A percentile compares a stretch with the other conserved stretches of the same genome.
Evolutionary conservation across 2,797 vertebrate genomes (phyloP).

Genomic region (Sphaeramia orbicularis): DNA sequence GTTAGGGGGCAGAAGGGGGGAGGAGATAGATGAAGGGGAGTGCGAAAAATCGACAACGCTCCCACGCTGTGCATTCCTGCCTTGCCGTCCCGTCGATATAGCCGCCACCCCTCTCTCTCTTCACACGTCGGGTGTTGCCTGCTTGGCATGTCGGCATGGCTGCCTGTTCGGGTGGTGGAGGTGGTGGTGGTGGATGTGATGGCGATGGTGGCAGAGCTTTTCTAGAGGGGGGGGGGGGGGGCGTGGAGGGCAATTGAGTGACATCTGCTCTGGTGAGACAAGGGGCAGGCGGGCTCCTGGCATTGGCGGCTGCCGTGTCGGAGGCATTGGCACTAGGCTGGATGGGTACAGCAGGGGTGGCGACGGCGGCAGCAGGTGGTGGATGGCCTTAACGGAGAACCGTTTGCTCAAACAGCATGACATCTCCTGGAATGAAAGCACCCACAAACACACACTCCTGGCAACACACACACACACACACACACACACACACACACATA

Average conservation of each 20-base stretch:
- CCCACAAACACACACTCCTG: conserved; percentile 43
- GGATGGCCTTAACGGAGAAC: conserved; percentile 91
- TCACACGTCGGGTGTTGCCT: conserved; percentile 85
- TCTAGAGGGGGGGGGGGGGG: not conserved
- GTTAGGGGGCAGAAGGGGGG: conserved; percentile 44
- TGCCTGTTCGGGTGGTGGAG: conserved; percentile 82
- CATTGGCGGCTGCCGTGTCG: conserved; percentile 77
- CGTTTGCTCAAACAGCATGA: conserved; percentile 94
- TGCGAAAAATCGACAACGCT: conserved; percentile 68
- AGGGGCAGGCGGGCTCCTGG: conserved; percentile 89
- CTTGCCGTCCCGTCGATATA: conserved; percentile 54
- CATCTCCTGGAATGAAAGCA: conserved; percentile 97
- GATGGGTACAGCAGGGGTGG: conserved; percentile 73
- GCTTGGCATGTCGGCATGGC: conserved; percentile 66
- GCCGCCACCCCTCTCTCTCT: conserved; percentile 64
- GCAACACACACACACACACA: conserved; percentile 24
- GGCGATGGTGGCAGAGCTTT: conserved; percentile 31
- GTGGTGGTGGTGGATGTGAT: not conserved
- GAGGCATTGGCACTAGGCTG: conserved; percentile 86
- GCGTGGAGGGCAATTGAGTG: conserved; percentile 87
- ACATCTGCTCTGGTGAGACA: conserved; percentile 92
- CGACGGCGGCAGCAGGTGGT: conserved; percentile 83
- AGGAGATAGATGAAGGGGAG: conserved; percentile 26
- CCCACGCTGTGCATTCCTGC: conserved; percentile 78
- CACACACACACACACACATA: too few species aligned